Percentiles rank a stretch among this genome's conserved stretches.
Evolutionary conservation across 2,113 vertebrate species (phyloP).

Genomic region (Nasalis larvatus): DNA sequence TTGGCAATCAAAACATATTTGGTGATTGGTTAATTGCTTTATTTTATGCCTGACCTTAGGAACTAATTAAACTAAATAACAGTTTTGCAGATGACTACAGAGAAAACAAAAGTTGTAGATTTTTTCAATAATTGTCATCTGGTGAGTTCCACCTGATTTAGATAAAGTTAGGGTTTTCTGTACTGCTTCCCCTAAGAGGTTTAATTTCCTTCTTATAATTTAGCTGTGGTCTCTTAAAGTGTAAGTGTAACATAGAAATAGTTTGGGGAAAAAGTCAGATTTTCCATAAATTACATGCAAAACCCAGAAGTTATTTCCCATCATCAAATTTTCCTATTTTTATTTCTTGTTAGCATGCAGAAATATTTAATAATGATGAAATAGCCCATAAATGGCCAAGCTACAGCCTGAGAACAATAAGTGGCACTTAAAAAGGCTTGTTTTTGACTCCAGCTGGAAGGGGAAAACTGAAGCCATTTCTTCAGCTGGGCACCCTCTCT

Average conservation of each 20-base stretch:
- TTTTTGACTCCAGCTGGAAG: not conserved
- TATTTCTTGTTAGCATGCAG: not conserved
- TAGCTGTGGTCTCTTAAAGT: not conserved
- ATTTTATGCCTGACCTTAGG: not conserved
- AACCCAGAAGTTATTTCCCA: not conserved
- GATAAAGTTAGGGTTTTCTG: slow-evolving; percentile 1
- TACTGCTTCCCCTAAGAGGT: not conserved
- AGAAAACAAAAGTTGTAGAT: not conserved
- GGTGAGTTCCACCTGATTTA: not conserved
- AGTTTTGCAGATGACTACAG: not conserved
- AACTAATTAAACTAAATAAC: not conserved
- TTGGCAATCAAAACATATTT: not conserved
- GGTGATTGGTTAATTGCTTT: not conserved
- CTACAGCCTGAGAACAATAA: not conserved
- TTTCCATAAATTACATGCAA: slow-evolving; percentile 30
- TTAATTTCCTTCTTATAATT: not conserved
- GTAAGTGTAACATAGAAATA: not conserved
- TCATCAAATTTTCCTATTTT: not conserved
- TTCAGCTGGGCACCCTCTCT: not conserved
- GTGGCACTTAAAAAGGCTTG: not conserved
- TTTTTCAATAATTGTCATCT: not conserved
- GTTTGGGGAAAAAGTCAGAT: not conserved
- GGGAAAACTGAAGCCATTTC: not conserved
- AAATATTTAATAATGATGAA: not conserved
- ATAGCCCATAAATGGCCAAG: not conserved